Base-by-base conservation (phyloP, 2,113 vertebrate species). In the Gambusia affinis region DNA sequence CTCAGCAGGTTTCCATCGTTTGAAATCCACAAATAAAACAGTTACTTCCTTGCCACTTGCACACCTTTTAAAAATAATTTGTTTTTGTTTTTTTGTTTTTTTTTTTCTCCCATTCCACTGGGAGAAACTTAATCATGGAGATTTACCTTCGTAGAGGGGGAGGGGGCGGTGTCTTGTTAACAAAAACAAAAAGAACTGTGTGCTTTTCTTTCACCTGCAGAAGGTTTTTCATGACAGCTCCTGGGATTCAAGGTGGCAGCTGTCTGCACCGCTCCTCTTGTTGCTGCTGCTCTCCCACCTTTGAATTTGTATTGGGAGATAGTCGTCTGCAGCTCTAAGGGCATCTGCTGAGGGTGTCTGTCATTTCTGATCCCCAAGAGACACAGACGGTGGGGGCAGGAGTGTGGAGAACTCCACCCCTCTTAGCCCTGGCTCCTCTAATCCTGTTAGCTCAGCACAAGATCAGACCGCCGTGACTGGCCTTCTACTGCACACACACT, bases 391-490 rank as follows among this genome's bases (percentile, higher is more conserved):
- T 64, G 79, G 69, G 64, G n/a, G 51, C 17, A 8, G 51, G 51
- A 33, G 80, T 67, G 82, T 67, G 35, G n/a, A 57, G 51, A 57
- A 70, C 80, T 80, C 78, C 70, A 87, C 79, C 73, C 76, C 67
- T 80, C 72, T 85, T 60, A 82, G 79, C 76, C 70, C 64, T 54
- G 79, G 72, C 76, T 83, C 70, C 72, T 81, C 83, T 93, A 92
- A 94, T 93, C 91, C 90, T 90, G 88, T 94, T 91, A 93, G 92
- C 83, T 79, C 82, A 80, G 86, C 81, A 80, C 82, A 83, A 81
- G 76, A 87, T 90, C 80, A 80, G 69, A 84, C 87, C 79, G 79
- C 83, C 74, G 79, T 86, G 73, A 84, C 87, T 86, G 78, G 77
- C 72, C 79, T 75, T 68, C 68, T n/a, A 61, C 69, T 64, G 47